Evolutionary conservation across 1,140 invertebrate species (phyloP).

Genomic region (Drosophila santomea): DNA sequence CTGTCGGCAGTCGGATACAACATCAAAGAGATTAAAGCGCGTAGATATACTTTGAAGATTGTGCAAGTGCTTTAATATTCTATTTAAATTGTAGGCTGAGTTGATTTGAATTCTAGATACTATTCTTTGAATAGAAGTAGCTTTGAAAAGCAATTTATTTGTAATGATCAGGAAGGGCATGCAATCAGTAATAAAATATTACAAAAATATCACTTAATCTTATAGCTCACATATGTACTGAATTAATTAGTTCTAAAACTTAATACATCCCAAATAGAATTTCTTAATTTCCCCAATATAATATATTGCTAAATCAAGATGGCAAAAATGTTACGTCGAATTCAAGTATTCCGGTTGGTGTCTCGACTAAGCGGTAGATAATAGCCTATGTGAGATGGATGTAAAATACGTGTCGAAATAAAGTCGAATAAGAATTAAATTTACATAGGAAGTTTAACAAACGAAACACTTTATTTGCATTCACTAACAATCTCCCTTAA

Average conservation of each 20-base stretch:
- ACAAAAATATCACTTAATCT: too few species aligned
- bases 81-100: not conserved
- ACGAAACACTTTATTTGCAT: not conserved
- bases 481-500: not conserved
- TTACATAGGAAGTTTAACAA: not conserved
- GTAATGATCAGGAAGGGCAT: not conserved
- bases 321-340: not conserved
- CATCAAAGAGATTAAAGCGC: slow-evolving; percentile 17
- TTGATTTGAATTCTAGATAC: too few species aligned
- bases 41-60: not conserved
- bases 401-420: too few species aligned
- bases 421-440: too few species aligned
- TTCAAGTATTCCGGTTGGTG: not conserved
- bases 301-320: not conserved
- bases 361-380: not conserved
- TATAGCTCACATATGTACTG: too few species aligned
- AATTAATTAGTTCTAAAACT: too few species aligned
- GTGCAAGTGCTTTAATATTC: not conserved
- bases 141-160: not conserved
- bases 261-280: too few species aligned
- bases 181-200: too few species aligned
- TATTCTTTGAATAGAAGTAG: too few species aligned
- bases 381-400: too few species aligned
- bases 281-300: too few species aligned
- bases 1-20: slow-evolving; percentile 7